Percentiles rank a stretch among this genome's conserved stretches.
Conservation (phyloP, 1,140 invertebrate species). For the Drosophila mayri region DNA sequence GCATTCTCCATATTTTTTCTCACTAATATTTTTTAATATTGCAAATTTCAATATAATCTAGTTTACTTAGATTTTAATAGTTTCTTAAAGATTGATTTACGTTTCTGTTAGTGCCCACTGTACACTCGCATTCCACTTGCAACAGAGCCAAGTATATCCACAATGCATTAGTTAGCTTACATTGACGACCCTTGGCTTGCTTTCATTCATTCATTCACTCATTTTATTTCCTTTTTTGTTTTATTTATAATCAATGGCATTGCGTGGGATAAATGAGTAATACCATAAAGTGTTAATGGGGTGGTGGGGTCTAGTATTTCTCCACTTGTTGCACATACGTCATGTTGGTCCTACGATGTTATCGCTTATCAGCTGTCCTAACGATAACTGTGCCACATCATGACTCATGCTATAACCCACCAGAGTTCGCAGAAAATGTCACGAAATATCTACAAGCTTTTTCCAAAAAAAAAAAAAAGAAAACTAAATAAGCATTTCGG, state of each 20-base stretch:
- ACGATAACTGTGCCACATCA: not conserved
- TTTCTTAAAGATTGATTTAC: too few species aligned
- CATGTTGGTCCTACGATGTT: constrained; percentile 27
- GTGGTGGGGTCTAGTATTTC: not conserved
- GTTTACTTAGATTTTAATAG: too few species aligned
- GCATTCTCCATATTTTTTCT: too few species aligned
- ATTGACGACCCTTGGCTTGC: constrained; percentile 19
- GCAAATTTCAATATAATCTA: too few species aligned
- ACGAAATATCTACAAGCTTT: not conserved
- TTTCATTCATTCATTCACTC: constrained; percentile 2
- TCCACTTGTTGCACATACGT: constrained; percentile 46
- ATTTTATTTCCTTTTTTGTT: not conserved
- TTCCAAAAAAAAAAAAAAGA: not conserved
- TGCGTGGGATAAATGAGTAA: constrained; percentile 29
- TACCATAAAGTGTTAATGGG: not conserved
- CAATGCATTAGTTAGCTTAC: constrained; percentile 25
- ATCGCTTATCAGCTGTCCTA: constrained; percentile 23
- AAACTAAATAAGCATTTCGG: not conserved
- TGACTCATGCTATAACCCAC: constrained; percentile 6
- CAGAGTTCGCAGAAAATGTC: constrained; percentile 21
- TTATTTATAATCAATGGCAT: constrained; percentile 30
- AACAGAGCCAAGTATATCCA: constrained; percentile 1
- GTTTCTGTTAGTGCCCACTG: constrained; percentile 4
- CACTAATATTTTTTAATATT: too few species aligned
- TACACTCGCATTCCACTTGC: constrained; percentile 11